Base-by-base conservation (phyloP, 2,797 vertebrate genomes). In the Orestias chungarensis region DNA sequence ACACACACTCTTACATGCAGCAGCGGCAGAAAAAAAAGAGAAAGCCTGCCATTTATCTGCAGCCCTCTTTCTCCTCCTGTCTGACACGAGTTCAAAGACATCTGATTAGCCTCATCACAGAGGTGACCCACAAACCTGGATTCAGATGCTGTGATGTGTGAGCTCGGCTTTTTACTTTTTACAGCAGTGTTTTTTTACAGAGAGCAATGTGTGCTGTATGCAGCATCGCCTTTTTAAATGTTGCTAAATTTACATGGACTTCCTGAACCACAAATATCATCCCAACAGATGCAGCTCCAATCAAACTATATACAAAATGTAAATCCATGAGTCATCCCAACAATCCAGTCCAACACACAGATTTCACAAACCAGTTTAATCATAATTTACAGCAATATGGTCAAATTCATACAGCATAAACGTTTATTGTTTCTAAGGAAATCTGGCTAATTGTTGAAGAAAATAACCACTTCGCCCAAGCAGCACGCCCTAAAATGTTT, bases 71-170 rank as follows among this genome's bases (percentile, higher is more conserved):
- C 33, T 70, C 61, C 52, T 46, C 14, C 49, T 66, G 42, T 55
- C 71, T 50, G 75, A 67, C 49, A 64, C 74, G 40, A 67, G 11
- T 70, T 83, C 76, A 88, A 68, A 73, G 78, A 76, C 72, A 25
- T 81, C 66, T 79, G 76, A 84, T 85, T 76, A 80, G 68, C 75
- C 62, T 20, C 69, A 66, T 85, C 79, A 73, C 49, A 80, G 80
- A 71, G 73, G 43, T 88, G 82, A 84, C 84, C 81, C 77, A 80
- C 79, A 82, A 82, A 86, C 82, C 83, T 80, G 75, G 35, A 77
- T 86, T 66, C 1, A 43, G 73, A 35, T 57, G 35, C 10, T 2
- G 1, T 23, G 59, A 62, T 23, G 55, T 2, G 29, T 35, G 18
- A 35, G 55, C 31, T 59, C 29, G 7, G 20, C 18, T 59, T 59